Conservation (phyloP, 2,113 vertebrate species). For the Nothobranchius furzeri region DNA sequence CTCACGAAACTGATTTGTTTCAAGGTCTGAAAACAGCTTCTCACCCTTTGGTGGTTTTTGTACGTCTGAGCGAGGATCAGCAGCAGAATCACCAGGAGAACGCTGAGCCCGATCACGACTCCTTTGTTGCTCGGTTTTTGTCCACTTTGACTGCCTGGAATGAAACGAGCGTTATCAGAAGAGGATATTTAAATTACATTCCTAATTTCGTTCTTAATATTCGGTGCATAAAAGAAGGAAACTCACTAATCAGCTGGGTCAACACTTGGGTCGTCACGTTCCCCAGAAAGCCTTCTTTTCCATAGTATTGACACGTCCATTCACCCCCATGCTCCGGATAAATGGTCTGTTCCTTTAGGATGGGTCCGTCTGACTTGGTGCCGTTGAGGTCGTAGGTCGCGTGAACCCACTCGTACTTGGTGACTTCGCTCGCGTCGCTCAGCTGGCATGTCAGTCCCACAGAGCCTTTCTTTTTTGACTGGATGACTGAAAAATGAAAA, state of each 20-base stretch:
- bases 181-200: not conserved
- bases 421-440: conserved; percentile 57
- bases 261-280: conserved; percentile 60
- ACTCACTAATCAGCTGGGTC: conserved; percentile 61
- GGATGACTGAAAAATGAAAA: conserved; percentile 56
- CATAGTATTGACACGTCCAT: conserved; percentile 70
- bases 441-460: conserved; percentile 70
- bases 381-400: conserved; percentile 50
- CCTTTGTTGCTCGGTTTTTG: conserved; percentile 6
- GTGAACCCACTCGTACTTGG: conserved; percentile 69
- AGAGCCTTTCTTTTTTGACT: conserved; percentile 7
- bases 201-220: not conserved
- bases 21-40: not conserved
- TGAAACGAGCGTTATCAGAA: not conserved
- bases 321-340: conserved; percentile 36
- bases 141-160: conserved; percentile 57
- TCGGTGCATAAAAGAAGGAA: not conserved
- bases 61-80: conserved; percentile 71
- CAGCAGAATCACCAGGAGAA: conserved; percentile 68
- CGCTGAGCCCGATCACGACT: conserved; percentile 48
- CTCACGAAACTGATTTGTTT: not conserved
- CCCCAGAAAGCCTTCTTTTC: conserved; percentile 64
- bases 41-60: conserved; percentile 76
- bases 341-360: conserved; percentile 48
- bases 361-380: conserved; percentile 22